Conservation (phyloP, 2,797 vertebrate species). For the Gallinago nigripennis region DNA sequence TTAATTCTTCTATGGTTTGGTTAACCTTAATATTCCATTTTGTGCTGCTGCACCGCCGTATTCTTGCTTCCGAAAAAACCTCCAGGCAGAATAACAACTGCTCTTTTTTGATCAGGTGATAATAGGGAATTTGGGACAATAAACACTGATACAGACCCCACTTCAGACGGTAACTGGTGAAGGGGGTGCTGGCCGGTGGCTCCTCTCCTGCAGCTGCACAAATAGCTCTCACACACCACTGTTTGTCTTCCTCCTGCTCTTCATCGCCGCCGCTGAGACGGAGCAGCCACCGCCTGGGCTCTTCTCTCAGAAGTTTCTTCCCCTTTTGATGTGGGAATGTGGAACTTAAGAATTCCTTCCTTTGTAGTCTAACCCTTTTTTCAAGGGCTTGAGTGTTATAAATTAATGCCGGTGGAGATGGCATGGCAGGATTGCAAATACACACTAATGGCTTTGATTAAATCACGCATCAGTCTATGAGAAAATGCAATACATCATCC, state of each 20-base stretch:
- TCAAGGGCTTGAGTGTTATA: background rate
- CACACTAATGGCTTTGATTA: background rate
- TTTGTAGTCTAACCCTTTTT: background rate
- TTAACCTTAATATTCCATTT: background rate
- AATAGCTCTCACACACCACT: background rate
- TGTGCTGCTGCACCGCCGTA: background rate
- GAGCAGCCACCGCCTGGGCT: background rate
- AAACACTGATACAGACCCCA: background rate
- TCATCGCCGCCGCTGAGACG: background rate
- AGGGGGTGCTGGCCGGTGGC: background rate
- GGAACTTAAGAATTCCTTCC: background rate
- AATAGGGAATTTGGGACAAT: background rate
- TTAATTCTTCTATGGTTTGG: background rate
- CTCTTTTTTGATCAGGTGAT: background rate
- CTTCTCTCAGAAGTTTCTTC: background rate
- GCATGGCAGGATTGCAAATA: background rate
- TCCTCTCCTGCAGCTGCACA: slow-evolving; percentile 27
- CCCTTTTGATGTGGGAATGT: background rate
- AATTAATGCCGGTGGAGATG: background rate
- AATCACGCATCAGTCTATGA: background rate
- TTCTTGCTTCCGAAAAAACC: background rate
- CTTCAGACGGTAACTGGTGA: background rate
- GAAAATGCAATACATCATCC: background rate
- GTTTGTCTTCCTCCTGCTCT: background rate
- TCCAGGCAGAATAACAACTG: background rate